phyloP scores from a whole-genome alignment of 2,888 invertebrate genomes.

The Andricus quercusramuli region DNA sequence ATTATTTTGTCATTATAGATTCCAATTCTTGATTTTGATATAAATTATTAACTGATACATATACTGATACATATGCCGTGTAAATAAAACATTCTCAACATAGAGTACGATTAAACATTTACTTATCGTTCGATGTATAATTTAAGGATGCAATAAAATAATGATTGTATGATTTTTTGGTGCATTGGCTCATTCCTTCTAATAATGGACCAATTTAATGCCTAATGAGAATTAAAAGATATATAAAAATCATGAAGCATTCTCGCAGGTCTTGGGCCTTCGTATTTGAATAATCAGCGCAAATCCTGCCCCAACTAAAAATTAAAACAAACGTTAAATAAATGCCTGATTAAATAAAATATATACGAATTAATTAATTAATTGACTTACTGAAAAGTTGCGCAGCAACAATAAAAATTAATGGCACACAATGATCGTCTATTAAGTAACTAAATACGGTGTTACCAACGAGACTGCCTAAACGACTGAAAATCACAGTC shows the following conservation, averaged over 20 bases:
- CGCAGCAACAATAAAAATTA: slow-evolving; percentile 82
- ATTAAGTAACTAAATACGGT: slow-evolving; percentile 88
- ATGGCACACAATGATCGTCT: slow-evolving; percentile 87
- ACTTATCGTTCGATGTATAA: neutral
- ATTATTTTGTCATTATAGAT: too few species aligned
- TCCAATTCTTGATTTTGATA: too few species aligned
- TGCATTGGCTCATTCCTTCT: neutral
- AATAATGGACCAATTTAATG: neutral
- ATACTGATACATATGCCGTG: too few species aligned
- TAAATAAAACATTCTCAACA: too few species aligned
- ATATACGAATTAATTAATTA: neutral
- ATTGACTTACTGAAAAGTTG: slow-evolving; percentile 85
- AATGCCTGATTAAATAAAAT: neutral
- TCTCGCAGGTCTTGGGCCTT: neutral
- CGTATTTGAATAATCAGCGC: neutral
- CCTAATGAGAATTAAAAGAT: neutral
- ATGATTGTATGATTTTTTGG: neutral
- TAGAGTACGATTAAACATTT: neutral
- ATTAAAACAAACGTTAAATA: neutral
- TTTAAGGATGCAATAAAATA: neutral
- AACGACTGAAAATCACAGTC: slow-evolving; percentile 85
- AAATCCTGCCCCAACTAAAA: neutral
- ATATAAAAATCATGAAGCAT: neutral
- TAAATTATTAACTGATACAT: too few species aligned
- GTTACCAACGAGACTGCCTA: slow-evolving; percentile 87